These are phyloP conservation scores for Drosophila picticornis DNA, from an alignment of 2,888 invertebrate genomes.

Conservation along the genomic window DNA sequence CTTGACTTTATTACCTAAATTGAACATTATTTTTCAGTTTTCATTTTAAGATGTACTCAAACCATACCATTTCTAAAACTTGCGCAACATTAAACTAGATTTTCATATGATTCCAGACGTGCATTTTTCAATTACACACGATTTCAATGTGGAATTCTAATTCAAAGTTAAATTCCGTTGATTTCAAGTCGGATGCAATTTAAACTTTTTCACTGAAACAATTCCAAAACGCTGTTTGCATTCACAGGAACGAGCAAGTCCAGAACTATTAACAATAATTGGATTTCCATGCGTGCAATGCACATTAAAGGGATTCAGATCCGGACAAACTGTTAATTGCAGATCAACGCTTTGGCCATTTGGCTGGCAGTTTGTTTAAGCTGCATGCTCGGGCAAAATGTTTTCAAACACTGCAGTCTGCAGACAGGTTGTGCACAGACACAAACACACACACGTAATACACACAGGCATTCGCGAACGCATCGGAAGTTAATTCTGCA, in stretches of 20 bases:
- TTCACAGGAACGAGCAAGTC: conserved; percentile 2
- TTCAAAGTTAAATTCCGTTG: conserved; percentile 6
- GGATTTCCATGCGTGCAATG: conserved; percentile 12
- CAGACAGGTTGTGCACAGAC: conserved; percentile 37
- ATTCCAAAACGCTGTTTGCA: not conserved
- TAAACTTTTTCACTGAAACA: not conserved
- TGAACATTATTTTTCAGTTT: conserved; percentile 9
- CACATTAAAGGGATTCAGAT: conserved; percentile 37
- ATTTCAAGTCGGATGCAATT: not conserved
- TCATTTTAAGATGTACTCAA: not conserved
- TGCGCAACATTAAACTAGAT: not conserved
- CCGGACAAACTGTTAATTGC: conserved; percentile 59
- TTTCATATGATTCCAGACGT: not conserved
- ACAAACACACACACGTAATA: conserved; percentile 4
- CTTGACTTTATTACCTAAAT: conserved; percentile 10
- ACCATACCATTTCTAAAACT: not conserved
- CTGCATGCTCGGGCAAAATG: conserved; percentile 39
- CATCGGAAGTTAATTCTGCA: conserved; percentile 60
- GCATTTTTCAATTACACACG: not conserved
- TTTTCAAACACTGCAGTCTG: conserved; percentile 25
- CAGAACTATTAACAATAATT: conserved; percentile 26
- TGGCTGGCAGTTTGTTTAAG: conserved; percentile 56
- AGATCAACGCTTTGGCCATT: conserved; percentile 56
- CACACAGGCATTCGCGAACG: conserved; percentile 19
- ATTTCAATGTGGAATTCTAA: not conserved